Evolutionary conservation across 2,113 vertebrate genomes (phyloP), one percentile per base, ranked within the genome.

Genomic region (Leptocoma aspasia): DNA sequence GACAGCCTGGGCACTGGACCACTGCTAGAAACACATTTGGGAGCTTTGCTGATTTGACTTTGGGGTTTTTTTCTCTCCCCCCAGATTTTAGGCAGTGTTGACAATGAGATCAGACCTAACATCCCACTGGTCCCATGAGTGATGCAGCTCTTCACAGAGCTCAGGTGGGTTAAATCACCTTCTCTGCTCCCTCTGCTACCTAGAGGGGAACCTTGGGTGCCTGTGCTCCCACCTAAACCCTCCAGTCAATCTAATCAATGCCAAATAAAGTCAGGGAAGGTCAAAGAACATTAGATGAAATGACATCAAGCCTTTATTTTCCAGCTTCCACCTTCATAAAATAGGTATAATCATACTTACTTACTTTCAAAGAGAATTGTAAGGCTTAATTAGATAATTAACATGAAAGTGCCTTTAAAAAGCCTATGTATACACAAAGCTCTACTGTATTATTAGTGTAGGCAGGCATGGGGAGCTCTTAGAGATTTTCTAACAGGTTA

Each of bases 321-420:
- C 79, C 92, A 86, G 72, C 53, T 96, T 77, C 94, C 59, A 82
- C 75, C 84, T 92, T 76, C 70, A 82, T 89, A 89, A 92, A 90
- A 73, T 50, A 90, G 35, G 71, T 80, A 91, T 95, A 96, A 95
- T 96, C 90, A 85, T 68, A 77, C 90, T 85, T 81, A 69, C 73
- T 90, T 57, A 96, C 72, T 92, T 89, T 86, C 85, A 75, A 82
- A 85, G 85, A 95, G 64, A 95, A 94, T 31, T 82, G 65, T 92
- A 96, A 94, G 82, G 73, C 92, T 96, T 96, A 89, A 96, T 96
- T 97, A 96, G 96, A 96, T 96, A 96, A 97, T 97, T 96, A 97
- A 69, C 52, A 63, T 66, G 88, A 56, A 95, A 96, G 92, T 86
- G 84, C 77, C 85, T 97, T 94, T 89, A 73, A 89, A 96, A 97